A percentile compares a stretch with the other conserved stretches of the same genome.
These are phyloP conservation scores for Trialeurodes vaporariorum DNA, from an alignment of 1,140 invertebrate species.

Conservation along the genomic window DNA sequence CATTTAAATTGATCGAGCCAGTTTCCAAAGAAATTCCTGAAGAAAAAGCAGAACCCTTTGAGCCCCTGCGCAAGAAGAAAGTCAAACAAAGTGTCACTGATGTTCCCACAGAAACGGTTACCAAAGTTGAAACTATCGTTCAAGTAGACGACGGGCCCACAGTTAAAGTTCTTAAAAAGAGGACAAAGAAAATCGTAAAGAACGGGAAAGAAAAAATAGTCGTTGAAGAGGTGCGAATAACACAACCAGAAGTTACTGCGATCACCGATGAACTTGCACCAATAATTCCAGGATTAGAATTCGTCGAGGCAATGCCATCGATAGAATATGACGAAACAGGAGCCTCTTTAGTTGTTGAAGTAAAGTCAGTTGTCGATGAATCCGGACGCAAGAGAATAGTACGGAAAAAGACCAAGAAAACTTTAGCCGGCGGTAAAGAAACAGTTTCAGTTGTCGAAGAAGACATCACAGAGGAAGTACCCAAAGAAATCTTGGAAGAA, in stretches of 20 bases:
- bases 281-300: background rate
- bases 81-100: background rate
- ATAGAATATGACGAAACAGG: background rate
- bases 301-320: background rate
- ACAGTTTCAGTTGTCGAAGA: background rate
- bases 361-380: background rate
- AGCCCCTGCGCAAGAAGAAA: background rate
- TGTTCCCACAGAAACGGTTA: background rate
- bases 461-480: background rate
- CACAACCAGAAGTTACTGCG: background rate
- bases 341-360: background rate
- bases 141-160: background rate
- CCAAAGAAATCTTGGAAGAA: background rate
- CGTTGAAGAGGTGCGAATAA: background rate
- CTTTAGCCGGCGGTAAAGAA: background rate
- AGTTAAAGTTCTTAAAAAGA: background rate
- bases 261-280: background rate
- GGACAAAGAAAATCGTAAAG: background rate
- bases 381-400: background rate
- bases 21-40: background rate
- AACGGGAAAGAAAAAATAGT: background rate
- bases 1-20: too few relatives aligned
- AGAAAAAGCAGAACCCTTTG: conserved; percentile 12
- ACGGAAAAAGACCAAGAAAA: background rate
- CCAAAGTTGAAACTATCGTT: background rate